Evolutionary conservation across 2,113 vertebrate species (phyloP).

Genomic region (Zosterops borbonicus): DNA sequence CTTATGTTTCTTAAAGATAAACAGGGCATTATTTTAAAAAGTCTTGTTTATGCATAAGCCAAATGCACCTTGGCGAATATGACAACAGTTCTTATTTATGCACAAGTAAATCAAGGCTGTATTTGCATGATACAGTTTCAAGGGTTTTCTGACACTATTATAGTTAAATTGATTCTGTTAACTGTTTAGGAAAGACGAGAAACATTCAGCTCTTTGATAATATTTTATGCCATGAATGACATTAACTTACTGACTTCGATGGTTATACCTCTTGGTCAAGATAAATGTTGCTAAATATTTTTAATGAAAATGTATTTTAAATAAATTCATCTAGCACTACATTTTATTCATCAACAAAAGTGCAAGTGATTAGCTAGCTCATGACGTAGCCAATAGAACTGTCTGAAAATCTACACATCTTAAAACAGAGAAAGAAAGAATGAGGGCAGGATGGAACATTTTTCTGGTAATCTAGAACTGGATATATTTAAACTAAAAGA

Average conservation of each 20-base stretch:
- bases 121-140: background rate
- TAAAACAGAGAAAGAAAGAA: constrained; percentile 36
- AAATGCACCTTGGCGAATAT: background rate
- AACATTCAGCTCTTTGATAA: background rate
- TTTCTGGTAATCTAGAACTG: constrained; percentile 45
- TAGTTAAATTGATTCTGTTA: background rate
- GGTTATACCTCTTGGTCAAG: background rate
- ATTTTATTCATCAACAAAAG: background rate
- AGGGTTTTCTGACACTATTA: background rate
- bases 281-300: background rate
- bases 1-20: background rate
- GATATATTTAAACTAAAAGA: constrained; percentile 34
- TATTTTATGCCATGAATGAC: background rate
- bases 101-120: background rate
- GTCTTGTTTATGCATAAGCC: background rate
- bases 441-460: background rate
- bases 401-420: constrained; percentile 22
- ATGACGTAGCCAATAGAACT: background rate
- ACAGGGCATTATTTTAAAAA: background rate
- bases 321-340: background rate
- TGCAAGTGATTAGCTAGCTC: background rate
- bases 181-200: background rate
- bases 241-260: background rate
- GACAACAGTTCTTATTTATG: background rate
- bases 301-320: background rate